phyloP scores from a whole-genome alignment of 2,113 vertebrate species.

The Marcusenius ussheri region DNA sequence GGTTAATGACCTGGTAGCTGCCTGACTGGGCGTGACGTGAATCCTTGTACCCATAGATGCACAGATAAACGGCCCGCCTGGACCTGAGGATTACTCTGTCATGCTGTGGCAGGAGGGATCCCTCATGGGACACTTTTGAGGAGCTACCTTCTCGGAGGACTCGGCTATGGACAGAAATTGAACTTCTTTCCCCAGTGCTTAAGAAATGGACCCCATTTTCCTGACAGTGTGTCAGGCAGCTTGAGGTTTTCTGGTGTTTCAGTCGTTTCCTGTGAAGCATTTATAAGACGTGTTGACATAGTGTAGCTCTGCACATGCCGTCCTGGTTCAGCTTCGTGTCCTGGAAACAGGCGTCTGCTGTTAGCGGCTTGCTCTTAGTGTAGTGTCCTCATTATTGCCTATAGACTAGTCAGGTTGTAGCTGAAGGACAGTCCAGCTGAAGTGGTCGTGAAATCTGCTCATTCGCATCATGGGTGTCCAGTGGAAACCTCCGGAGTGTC shows the following conservation, averaged over 20 bases:
- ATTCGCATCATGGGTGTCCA: not conserved
- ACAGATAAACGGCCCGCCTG: constrained; percentile 48
- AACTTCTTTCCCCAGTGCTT: not conserved
- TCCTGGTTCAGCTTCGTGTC: not conserved
- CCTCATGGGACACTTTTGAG: not conserved
- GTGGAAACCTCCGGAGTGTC: not conserved
- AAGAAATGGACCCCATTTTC: not conserved
- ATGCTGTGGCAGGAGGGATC: constrained; percentile 10
- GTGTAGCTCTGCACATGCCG: not conserved
- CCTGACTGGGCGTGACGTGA: not conserved
- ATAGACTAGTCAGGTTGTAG: not conserved
- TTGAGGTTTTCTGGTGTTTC: not conserved
- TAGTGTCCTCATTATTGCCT: not conserved
- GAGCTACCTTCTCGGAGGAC: constrained; percentile 15
- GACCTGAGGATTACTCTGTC: constrained; percentile 39
- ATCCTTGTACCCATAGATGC: constrained; percentile 57
- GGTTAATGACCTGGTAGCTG: not conserved
- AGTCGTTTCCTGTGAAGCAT: not conserved
- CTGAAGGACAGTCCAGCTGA: not conserved
- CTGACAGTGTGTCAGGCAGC: not conserved
- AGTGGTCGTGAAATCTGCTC: not conserved
- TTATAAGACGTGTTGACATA: not conserved
- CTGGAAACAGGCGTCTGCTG: not conserved
- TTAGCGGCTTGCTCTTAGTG: not conserved
- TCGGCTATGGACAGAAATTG: not conserved